A percentile compares a stretch with the other conserved stretches of the same genome.
These are phyloP conservation scores for Salvator merianae DNA, from an alignment of 2,113 vertebrate species.

Conservation along the genomic window DNA sequence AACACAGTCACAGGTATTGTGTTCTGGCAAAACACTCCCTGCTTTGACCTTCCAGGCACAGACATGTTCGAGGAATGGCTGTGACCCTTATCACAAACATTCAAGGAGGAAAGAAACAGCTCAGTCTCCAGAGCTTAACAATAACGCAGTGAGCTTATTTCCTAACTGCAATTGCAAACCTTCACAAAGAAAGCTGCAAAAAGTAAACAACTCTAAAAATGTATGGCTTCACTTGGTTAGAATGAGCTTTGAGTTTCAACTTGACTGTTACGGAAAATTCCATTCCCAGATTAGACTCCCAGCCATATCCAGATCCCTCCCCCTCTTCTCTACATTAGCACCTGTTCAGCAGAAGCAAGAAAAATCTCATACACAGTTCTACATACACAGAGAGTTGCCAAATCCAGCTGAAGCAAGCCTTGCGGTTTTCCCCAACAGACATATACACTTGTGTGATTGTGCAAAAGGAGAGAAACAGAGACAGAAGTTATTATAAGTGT, in stretches of 20 bases:
- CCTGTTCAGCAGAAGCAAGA: not conserved
- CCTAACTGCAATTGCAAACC: slow-evolving; percentile 42
- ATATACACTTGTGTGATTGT: no score
- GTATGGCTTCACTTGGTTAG: slow-evolving; percentile 31
- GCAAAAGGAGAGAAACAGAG: no score
- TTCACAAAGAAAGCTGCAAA: slow-evolving; percentile 31
- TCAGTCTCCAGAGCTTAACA: slow-evolving; percentile 34
- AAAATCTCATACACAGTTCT: slow-evolving; percentile 8
- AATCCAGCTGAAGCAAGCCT: no score
- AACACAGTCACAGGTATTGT: not conserved
- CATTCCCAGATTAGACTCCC: slow-evolving; percentile 5
- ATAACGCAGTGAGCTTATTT: not conserved
- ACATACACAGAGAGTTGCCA: no score
- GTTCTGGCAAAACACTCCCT: slow-evolving; percentile 1
- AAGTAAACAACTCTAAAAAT: slow-evolving; percentile 39
- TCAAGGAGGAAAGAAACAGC: slow-evolving; percentile 26
- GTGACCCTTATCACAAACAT: slow-evolving; percentile 36
- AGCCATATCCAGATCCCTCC: not conserved
- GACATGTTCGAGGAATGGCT: slow-evolving; percentile 2
- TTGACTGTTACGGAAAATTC: not conserved
- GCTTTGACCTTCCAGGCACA: slow-evolving; percentile 28
- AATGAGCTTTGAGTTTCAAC: not conserved
- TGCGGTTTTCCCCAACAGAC: no score
- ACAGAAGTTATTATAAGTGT: no score
- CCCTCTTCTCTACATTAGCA: not conserved